phyloP scores from a whole-genome alignment of 2,888 invertebrate genomes.

The Carcina quercana region DNA sequence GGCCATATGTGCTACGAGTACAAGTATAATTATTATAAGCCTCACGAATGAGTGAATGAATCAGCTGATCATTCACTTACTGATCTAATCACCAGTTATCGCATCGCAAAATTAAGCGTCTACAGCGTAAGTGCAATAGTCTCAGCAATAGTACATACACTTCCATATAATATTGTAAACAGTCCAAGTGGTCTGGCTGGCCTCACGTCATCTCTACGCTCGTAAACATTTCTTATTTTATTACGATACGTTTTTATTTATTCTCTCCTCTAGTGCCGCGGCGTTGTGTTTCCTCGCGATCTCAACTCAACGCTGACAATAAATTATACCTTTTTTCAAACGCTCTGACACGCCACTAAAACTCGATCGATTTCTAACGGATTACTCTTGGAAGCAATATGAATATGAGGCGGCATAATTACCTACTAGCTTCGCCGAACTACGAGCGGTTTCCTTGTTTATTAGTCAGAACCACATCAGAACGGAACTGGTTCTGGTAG shows the following conservation, averaged over 20 bases:
- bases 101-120: no score
- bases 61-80: no score
- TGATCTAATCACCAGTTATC: no score
- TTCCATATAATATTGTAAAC: conserved; percentile 52
- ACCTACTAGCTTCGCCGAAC: conserved; percentile 61
- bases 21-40: no score
- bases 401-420: conserved; percentile 65
- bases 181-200: conserved; percentile 49
- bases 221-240: conserved; percentile 70
- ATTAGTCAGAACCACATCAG: conserved; percentile 60
- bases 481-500: no score
- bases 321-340: conserved; percentile 72
- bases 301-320: conserved; percentile 68
- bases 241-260: conserved; percentile 72
- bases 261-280: conserved; percentile 67
- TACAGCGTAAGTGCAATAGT: no score
- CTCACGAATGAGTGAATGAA: no score
- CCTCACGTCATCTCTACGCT: conserved; percentile 69
- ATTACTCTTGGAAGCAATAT: conserved; percentile 66
- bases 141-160: no score
- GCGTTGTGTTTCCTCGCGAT: conserved; percentile 70
- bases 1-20: no score
- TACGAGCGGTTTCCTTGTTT: conserved; percentile 64
- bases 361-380: conserved; percentile 73
- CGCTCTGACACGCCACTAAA: conserved; percentile 73